Base-by-base conservation (phyloP, 2,888 invertebrate genomes). In the Rhogogaster chlorosoma region DNA sequence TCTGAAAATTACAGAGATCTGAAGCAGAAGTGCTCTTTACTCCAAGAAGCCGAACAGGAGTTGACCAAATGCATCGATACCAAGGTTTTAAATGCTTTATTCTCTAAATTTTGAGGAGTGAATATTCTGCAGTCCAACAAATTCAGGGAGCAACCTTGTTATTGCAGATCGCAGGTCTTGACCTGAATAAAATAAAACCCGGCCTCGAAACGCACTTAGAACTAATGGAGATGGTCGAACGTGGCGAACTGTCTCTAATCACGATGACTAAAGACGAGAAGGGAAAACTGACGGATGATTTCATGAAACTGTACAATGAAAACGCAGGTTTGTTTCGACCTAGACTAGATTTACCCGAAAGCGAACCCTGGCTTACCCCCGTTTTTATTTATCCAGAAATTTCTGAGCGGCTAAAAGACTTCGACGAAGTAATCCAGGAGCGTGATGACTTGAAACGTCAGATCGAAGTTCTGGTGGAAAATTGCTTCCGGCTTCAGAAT, bases 221-320 rank as follows among this genome's bases (percentile, higher is more conserved):
- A 57, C 7, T 84, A 10, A 49, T 75, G 84, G 84, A 84, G 22
- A 84, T 84, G 84, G 84, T 84, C 3, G 53, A 84, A 84, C 71
- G 84, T 38, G 84, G 84, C 9, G 84, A 84, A 84, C 26, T 84
- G 61, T 57, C 84, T n/a, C 7, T 77, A 38, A 57, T 75, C 53
- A 22, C 84, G 4, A 57, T 80, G 64, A 84, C 78, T 2, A 84
- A 64, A 78, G 78, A 78, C 22, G 84, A 78, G 49, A 84, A 77
- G 67, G 84, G 42, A 45, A 78, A 61, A 75, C 42, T 84, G 15
- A 84, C 49, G 38, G 78, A 61, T 12, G 84, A 84, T 53, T 80
- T 78, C 78, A 12, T 61, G 29, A 84, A 84, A 18, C 29, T 78
- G 42, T 75, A 38, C 64, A 84, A 32, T 6, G 64, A 84, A 32